These are phyloP conservation scores for Fragum whitleyi DNA, from an alignment of 2,888 invertebrate species.

Conservation along the genomic window DNA sequence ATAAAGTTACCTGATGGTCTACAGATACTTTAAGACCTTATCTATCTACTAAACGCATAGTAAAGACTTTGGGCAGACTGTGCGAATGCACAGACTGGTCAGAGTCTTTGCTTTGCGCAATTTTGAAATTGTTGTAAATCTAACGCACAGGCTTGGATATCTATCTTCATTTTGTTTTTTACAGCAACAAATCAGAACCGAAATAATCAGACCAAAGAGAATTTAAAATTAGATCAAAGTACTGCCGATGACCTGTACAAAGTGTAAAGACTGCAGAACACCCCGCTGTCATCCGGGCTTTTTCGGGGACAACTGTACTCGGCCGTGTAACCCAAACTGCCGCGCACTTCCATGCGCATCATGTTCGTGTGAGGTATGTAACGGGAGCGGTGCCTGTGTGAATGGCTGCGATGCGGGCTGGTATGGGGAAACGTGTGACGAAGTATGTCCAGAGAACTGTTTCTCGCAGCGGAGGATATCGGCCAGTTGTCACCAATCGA, in stretches of 20 bases:
- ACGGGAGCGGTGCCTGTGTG: conserved; percentile 44
- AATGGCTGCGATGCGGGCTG: conserved; percentile 60
- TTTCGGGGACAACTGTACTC: conserved; percentile 42
- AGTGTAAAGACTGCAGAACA: conserved; percentile 37
- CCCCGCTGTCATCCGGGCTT: conserved; percentile 38
- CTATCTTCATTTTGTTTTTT: too few relatives aligned
- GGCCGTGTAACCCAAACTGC: conserved; percentile 52
- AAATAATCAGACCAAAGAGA: too few relatives aligned
- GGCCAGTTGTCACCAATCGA: conserved; percentile 39
- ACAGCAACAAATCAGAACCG: too few relatives aligned
- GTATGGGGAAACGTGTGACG: conserved; percentile 50
- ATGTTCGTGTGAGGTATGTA: conserved; percentile 54
- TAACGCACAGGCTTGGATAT: too few relatives aligned
- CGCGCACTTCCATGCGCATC: conserved; percentile 44
- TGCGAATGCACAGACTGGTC: too few relatives aligned
- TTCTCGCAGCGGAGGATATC: background rate
- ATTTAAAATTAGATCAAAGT: too few relatives aligned
- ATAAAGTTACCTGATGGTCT: too few relatives aligned
- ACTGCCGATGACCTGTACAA: conserved; percentile 26
- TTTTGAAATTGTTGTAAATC: too few relatives aligned
- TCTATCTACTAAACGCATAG: too few relatives aligned
- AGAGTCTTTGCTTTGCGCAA: too few relatives aligned
- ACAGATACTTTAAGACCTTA: too few relatives aligned
- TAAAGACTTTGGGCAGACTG: too few relatives aligned
- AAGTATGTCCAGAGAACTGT: conserved; percentile 54